Evolutionary conservation across 2,113 vertebrate species (phyloP), one percentile per base, ranked within the genome.

Genomic region (Rhegmatorhina hoffmannsi): DNA sequence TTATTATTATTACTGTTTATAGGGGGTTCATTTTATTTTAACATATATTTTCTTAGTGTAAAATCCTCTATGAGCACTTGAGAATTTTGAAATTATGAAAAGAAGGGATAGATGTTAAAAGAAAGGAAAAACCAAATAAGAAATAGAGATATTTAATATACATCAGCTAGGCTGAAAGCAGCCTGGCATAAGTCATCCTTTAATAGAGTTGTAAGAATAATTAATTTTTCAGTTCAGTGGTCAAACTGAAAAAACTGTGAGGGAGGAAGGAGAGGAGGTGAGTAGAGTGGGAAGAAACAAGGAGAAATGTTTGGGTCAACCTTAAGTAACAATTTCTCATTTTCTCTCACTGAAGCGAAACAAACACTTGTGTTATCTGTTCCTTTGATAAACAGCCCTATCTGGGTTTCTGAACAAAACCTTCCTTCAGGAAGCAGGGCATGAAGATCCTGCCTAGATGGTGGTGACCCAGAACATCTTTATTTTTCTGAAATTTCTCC

Each of bases 141-240:
- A 92, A 94, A 82, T 49, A n/a, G 36, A 89, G 64, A 92, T 90
- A 85, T 83, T 96, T 80, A 70, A 72, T 95, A 72, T 43, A 95
- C 67, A 75, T 77, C 19, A 75, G 46, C 59, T 64, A 56, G 59
- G 12, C 58, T 78, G 64, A 44, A 78, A 80, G 60, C 63, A 92
- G 75, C 72, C 75, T 85, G 82, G 63, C 91, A 68, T 81, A 93
- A 96, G 69, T 75, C 91, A 81, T 84, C 47, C 66, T 92, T 90
- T 96, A 96, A 94, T 87, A 97, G 91, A 97, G 83, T 60, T 97
- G 92, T 93, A 96, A 84, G 89, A 96, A 93, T 95, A 96, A 94
- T 92, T 95, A 95, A 95, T 96, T 97, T 97, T 97, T 95, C 96
- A 97, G 91, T 94, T 96, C 92, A 93, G 83, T 93, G 60, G 80